phyloP scores from a whole-genome alignment of 2,797 vertebrate species.

The Cheirogaleus major region DNA sequence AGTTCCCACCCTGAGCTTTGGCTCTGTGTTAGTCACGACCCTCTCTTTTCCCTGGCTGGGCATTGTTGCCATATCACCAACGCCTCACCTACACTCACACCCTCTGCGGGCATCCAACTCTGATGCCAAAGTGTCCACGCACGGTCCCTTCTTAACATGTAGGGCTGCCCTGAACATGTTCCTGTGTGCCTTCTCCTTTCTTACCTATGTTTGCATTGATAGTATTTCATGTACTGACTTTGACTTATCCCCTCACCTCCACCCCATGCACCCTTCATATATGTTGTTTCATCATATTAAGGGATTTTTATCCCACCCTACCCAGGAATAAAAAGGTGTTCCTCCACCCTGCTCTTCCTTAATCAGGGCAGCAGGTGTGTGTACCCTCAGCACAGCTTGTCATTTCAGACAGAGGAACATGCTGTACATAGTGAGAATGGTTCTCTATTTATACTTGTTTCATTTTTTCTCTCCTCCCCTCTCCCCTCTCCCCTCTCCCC shows the following conservation, averaged over 20 bases:
- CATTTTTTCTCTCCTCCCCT: too few relatives aligned
- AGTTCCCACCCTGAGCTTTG: neutral
- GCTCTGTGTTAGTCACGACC: neutral
- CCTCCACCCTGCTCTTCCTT: neutral
- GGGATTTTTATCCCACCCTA: neutral
- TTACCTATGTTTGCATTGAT: accelerated
- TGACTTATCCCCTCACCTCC: neutral
- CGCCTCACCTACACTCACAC: accelerated
- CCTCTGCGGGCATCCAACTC: too few relatives aligned
- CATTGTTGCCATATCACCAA: accelerated
- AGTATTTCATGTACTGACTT: neutral
- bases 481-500: too few relatives aligned
- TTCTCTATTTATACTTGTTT: neutral
- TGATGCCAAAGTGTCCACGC: accelerated
- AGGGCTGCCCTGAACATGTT: accelerated
- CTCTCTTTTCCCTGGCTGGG: neutral
- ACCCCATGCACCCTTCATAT: neutral
- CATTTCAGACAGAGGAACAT: neutral
- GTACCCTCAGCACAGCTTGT: neutral
- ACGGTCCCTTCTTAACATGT: neutral
- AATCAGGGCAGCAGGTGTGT: neutral
- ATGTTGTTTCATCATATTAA: neutral
- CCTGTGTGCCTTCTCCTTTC: too few relatives aligned
- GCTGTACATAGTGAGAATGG: accelerated
- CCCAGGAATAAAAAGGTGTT: neutral